Evolutionary conservation across 2,797 vertebrate genomes (phyloP).

Genomic region (Rhinophrynus dorsalis): DNA sequence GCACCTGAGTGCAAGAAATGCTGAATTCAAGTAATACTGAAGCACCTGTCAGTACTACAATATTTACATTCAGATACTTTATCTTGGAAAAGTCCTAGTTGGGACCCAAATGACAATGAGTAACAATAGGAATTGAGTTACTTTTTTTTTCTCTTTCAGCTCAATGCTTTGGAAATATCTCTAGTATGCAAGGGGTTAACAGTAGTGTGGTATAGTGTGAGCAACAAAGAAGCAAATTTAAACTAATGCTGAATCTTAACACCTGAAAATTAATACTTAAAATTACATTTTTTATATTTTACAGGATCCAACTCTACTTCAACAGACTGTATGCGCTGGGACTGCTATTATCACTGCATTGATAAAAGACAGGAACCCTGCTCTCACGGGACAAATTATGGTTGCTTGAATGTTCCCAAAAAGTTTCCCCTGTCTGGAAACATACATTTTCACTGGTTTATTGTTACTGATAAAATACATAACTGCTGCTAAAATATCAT

Average conservation of each 20-base stretch:
- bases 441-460: neutral
- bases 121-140: too few species aligned
- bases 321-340: slow-evolving; percentile 63
- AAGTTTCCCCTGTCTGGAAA: neutral
- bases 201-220: neutral
- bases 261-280: neutral
- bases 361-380: slow-evolving; percentile 69
- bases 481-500: neutral
- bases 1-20: too few species aligned
- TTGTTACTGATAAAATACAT: neutral
- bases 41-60: too few species aligned
- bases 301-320: slow-evolving; percentile 61
- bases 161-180: too few species aligned
- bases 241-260: neutral
- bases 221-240: neutral
- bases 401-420: slow-evolving; percentile 58
- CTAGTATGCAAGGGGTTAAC: too few species aligned
- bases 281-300: neutral
- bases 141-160: too few species aligned
- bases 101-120: too few species aligned
- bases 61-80: too few species aligned
- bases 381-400: slow-evolving; percentile 67
- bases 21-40: too few species aligned
- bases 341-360: slow-evolving; percentile 62
- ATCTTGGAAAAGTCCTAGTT: too few species aligned